phyloP scores from a whole-genome alignment of 2,797 vertebrate species.

The Rhabdophis nuchalis region DNA sequence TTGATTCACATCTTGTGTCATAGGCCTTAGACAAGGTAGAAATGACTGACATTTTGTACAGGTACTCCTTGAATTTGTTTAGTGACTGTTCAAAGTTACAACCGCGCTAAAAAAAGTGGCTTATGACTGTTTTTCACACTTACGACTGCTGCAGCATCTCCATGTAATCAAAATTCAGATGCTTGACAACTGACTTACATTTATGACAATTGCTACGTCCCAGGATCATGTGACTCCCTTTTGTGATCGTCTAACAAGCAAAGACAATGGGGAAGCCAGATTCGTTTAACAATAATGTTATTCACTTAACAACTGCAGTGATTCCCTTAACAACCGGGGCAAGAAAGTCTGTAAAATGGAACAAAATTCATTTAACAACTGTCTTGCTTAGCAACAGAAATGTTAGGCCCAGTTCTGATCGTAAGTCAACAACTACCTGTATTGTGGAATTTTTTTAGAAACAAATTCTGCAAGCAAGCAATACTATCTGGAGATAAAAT shows the following conservation, averaged over 20 bases:
- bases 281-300: not conserved
- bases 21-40: not conserved
- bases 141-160: not conserved
- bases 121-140: not conserved
- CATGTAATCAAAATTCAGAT: not conserved
- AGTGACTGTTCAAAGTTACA: not conserved
- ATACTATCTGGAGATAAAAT: not conserved
- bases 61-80: not conserved
- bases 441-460: not conserved
- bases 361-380: not conserved
- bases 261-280: not conserved
- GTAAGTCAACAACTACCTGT: not conserved
- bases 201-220: not conserved
- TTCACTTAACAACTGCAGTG: not conserved
- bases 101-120: not conserved
- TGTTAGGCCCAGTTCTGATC: not conserved
- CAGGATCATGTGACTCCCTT: not conserved
- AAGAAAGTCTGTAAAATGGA: not conserved
- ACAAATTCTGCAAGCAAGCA: not conserved
- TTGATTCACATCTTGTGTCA: not conserved
- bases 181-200: not conserved
- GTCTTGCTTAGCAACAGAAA: not conserved
- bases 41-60: not conserved
- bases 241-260: accelerated
- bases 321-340: not conserved